These are phyloP conservation scores for Octomys mimax DNA, from an alignment of 2,797 vertebrate genomes.

Conservation along the genomic window DNA sequence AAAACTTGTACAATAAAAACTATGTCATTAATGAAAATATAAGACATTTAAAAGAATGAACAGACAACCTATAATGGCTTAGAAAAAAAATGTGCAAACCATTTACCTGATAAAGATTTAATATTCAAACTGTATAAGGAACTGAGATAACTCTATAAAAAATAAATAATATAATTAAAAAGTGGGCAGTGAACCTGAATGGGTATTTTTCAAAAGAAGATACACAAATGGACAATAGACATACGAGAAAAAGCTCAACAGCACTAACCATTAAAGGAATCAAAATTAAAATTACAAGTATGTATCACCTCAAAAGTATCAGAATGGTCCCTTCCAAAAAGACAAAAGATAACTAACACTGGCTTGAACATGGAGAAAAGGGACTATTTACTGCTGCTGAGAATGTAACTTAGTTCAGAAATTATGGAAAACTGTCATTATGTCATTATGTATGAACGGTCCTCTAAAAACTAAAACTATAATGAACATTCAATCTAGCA, in stretches of 20 bases:
- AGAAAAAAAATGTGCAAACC: neutral
- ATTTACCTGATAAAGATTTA: neutral
- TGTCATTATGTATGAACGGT: neutral
- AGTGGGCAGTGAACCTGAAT: neutral
- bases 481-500: neutral
- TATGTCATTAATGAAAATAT: neutral
- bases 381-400: neutral
- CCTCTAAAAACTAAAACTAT: neutral
- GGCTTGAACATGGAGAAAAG: neutral
- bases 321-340: neutral
- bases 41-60: neutral
- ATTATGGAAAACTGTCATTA: neutral
- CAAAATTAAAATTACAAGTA: constrained; percentile 27
- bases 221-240: neutral
- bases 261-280: constrained; percentile 15
- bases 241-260: neutral
- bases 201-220: constrained; percentile 6
- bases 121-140: neutral
- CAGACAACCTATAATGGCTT: neutral
- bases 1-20: neutral
- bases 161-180: neutral
- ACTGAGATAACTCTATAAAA: neutral
- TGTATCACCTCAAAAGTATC: neutral
- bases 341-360: neutral
- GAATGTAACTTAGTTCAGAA: neutral